Percentiles rank a stretch among this genome's conserved stretches.
phyloP scores from a whole-genome alignment of 2,888 invertebrate species.

The Lepetodrilus schrolli region DNA sequence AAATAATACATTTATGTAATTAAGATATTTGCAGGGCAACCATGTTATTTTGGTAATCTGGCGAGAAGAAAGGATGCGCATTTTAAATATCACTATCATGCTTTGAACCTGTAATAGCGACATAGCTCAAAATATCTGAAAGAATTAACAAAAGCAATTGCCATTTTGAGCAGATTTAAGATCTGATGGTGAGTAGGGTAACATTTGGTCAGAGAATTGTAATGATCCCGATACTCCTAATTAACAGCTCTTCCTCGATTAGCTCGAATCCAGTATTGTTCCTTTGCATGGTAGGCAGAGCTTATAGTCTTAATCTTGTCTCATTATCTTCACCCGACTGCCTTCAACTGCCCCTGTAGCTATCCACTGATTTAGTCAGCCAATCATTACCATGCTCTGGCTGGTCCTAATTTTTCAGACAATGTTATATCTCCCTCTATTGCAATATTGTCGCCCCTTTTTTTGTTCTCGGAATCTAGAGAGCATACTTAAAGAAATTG shows the following conservation, averaged over 20 bases:
- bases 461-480: no score
- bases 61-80: neutral
- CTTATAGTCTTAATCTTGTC: slow-evolving; percentile 4
- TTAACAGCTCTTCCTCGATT: slow-evolving; percentile 12
- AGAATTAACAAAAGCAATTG: slow-evolving; percentile 21
- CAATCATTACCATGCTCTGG: no score
- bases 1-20: slow-evolving; percentile 1
- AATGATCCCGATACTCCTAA: slow-evolving; percentile 9
- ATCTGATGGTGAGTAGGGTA: slow-evolving; percentile 2
- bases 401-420: no score
- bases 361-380: no score
- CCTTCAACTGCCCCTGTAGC: neutral
- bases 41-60: neutral
- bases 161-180: neutral
- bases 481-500: no score
- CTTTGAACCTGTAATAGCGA: neutral
- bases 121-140: slow-evolving; percentile 19
- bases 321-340: neutral
- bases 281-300: neutral
- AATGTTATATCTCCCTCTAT: no score
- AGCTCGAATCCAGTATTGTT: slow-evolving; percentile 16
- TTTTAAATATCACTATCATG: neutral
- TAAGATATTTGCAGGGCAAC: slow-evolving; percentile 18
- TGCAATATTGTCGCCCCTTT: no score
- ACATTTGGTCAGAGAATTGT: slow-evolving; percentile 22